phyloP scores from a whole-genome alignment of 1,140 invertebrate species.

The Drosophila athabasca region DNA sequence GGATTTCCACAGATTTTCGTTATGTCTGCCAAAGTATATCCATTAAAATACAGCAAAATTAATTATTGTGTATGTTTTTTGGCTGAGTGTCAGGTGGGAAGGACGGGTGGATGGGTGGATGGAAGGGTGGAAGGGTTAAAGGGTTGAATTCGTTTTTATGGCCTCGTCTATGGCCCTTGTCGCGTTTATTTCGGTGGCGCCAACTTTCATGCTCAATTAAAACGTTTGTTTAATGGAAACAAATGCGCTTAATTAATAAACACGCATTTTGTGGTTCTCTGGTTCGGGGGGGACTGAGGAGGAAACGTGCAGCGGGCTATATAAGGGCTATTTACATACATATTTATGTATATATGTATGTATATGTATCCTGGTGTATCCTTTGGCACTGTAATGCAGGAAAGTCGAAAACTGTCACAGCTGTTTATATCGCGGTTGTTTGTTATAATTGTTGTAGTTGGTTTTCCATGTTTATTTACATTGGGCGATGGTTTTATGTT shows the following conservation, averaged over 20 bases:
- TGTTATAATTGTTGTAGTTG: slow-evolving; percentile 55
- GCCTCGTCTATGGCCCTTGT: slow-evolving; percentile 57
- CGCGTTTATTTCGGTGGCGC: slow-evolving; percentile 61
- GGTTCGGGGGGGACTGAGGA: slow-evolving; percentile 5
- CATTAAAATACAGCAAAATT: slow-evolving; percentile 79
- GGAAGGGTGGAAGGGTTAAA: slow-evolving; percentile 13
- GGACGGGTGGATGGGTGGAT: neutral
- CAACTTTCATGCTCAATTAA: slow-evolving; percentile 83
- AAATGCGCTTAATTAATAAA: slow-evolving; percentile 84
- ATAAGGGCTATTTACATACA: neutral
- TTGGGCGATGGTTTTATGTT: slow-evolving; percentile 21
- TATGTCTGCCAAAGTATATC: slow-evolving; percentile 63
- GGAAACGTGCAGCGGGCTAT: slow-evolving; percentile 10
- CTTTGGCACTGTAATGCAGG: slow-evolving; percentile 33
- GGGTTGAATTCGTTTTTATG: slow-evolving; percentile 38
- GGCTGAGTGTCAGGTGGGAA: slow-evolving; percentile 20
- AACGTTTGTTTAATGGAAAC: slow-evolving; percentile 83
- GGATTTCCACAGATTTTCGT: slow-evolving; percentile 50
- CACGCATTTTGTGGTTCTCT: slow-evolving; percentile 81
- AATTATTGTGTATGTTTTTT: slow-evolving; percentile 64
- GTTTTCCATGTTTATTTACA: slow-evolving; percentile 49
- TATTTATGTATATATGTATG: neutral
- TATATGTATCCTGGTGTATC: neutral
- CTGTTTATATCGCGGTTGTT: slow-evolving; percentile 71
- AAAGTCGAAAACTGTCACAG: slow-evolving; percentile 70